phyloP scores from a whole-genome alignment of 2,113 vertebrate genomes.

The Atrichornis clamosus region DNA sequence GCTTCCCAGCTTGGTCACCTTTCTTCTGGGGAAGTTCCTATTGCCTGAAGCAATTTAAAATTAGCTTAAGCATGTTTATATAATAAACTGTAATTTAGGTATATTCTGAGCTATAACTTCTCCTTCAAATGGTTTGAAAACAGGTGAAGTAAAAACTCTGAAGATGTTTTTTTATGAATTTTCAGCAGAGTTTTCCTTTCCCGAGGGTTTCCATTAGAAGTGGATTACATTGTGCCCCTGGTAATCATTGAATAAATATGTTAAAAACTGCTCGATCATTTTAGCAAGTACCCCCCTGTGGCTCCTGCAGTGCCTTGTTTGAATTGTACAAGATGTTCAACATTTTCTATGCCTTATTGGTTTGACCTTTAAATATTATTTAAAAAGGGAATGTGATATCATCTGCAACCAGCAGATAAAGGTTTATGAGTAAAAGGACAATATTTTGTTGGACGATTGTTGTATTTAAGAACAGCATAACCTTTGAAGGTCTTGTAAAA shows the following conservation, averaged over 20 bases:
- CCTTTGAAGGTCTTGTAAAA: background rate
- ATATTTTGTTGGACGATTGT: background rate
- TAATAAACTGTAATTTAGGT: background rate
- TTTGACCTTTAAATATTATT: slow-evolving; percentile 66
- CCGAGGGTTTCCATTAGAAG: background rate
- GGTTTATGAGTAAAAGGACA: background rate
- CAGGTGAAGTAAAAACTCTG: background rate
- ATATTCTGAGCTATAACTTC: background rate
- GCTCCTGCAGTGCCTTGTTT: slow-evolving; percentile 27
- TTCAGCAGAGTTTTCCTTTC: background rate
- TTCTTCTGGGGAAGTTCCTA: background rate
- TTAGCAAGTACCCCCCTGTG: slow-evolving; percentile 14
- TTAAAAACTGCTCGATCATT: slow-evolving; percentile 50
- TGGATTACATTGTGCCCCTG: background rate
- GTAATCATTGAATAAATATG: slow-evolving; percentile 54
- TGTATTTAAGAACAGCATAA: background rate
- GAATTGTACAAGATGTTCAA: slow-evolving; percentile 62
- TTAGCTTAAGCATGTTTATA: background rate
- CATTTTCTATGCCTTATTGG: slow-evolving; percentile 50
- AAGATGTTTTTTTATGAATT: background rate
- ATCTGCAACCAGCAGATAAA: slow-evolving; percentile 23
- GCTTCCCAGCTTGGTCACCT: background rate
- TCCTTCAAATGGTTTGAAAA: background rate
- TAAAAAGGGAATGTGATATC: slow-evolving; percentile 32
- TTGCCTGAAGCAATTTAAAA: background rate